A percentile compares a stretch with the other conserved stretches of the same genome.
These are phyloP conservation scores for Raja brachyura DNA, from an alignment of 2,113 vertebrate genomes.

Conservation along the genomic window DNA sequence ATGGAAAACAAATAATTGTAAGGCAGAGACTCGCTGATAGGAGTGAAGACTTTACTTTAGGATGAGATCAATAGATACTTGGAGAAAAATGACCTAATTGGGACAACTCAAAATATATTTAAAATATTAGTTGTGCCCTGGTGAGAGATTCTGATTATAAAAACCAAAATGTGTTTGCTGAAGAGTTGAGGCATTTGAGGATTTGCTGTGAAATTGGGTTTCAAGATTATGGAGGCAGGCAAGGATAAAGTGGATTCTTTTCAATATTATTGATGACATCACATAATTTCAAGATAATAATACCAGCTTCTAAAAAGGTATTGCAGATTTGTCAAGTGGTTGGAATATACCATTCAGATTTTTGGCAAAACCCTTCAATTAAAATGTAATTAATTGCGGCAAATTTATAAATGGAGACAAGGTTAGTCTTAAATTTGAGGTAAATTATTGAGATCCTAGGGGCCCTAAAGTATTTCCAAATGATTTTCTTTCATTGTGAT, in stretches of 20 bases:
- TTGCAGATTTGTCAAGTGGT: neutral
- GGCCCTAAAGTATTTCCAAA: conserved; percentile 1
- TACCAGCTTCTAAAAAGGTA: neutral
- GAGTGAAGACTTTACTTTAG: neutral
- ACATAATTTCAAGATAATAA: neutral
- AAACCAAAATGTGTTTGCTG: neutral
- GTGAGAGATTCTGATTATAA: neutral
- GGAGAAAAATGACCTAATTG: neutral
- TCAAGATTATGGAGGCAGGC: neutral
- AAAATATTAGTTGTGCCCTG: neutral
- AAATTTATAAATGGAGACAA: neutral
- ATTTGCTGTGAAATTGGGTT: neutral
- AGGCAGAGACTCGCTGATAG: too few species aligned
- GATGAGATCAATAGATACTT: neutral
- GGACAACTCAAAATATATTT: neutral
- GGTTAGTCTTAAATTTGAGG: neutral
- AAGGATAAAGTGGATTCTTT: neutral
- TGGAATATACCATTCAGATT: neutral
- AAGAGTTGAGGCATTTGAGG: neutral
- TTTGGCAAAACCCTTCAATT: neutral
- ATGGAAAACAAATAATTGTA: neutral
- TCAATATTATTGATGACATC: neutral
- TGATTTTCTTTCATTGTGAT: neutral
- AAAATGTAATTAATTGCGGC: neutral
- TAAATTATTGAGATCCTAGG: neutral